phyloP scores from a whole-genome alignment of 2,797 vertebrate genomes.

The Parauchenoglanis ngamensis region DNA sequence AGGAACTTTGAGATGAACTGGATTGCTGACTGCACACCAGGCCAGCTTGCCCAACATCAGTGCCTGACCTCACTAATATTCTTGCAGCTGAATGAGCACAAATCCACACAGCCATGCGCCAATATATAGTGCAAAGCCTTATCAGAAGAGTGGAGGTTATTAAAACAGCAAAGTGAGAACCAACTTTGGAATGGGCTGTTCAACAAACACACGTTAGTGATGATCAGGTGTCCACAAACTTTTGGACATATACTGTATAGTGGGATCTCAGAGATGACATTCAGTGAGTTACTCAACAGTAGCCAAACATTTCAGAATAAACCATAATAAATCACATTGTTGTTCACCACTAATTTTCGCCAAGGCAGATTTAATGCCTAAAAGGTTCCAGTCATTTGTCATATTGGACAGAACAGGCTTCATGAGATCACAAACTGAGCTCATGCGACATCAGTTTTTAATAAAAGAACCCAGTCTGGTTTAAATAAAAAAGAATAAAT shows the following conservation, averaged over 20 bases:
- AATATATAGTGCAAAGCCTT: not conserved
- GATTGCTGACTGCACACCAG: not conserved
- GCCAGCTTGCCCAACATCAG: too few relatives aligned
- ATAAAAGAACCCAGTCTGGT: not conserved
- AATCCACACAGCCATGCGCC: not conserved
- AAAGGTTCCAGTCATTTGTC: not conserved
- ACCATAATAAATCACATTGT: not conserved
- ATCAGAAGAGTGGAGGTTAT: too few relatives aligned
- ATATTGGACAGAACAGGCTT: not conserved
- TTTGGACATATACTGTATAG: not conserved
- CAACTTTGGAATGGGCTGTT: not conserved
- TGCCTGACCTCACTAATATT: not conserved
- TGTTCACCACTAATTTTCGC: not conserved
- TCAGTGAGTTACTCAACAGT: not conserved
- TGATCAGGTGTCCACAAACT: not conserved
- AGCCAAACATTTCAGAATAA: not conserved
- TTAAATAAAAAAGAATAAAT: not conserved
- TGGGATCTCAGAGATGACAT: not conserved
- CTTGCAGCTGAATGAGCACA: not conserved
- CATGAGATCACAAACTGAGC: not conserved
- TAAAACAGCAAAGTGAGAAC: too few relatives aligned
- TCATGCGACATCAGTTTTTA: not conserved
- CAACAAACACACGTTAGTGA: not conserved
- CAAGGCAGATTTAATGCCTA: not conserved
- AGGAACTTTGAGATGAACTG: not conserved